Evolutionary conservation across 2,797 vertebrate genomes (phyloP).

Genomic region (Pangasius djambal): DNA sequence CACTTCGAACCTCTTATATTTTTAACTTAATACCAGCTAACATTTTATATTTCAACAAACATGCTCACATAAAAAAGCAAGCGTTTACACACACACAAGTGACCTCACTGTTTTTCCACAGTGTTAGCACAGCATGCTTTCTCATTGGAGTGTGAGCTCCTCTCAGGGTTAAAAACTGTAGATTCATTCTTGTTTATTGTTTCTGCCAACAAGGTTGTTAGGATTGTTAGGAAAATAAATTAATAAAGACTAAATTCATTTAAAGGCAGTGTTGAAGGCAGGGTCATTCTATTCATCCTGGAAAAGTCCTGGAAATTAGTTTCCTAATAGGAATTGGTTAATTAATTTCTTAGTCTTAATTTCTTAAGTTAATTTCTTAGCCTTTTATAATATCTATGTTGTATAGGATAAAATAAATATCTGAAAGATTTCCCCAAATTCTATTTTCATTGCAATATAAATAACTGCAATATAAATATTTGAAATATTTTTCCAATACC

Average conservation of each 20-base stretch:
- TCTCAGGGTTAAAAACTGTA: not conserved
- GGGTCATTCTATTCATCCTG: not conserved
- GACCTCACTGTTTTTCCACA: not conserved
- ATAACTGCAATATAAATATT: not conserved
- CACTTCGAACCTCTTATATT: not conserved
- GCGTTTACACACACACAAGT: not conserved
- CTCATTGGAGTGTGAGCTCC: not conserved
- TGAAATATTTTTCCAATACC: not conserved
- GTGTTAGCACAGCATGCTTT: not conserved
- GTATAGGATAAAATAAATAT: not conserved
- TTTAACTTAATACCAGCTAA: not conserved
- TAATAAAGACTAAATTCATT: not conserved
- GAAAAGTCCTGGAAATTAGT: not conserved
- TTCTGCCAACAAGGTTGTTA: not conserved
- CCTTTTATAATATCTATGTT: not conserved
- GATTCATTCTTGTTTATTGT: not conserved
- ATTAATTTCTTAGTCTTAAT: not conserved
- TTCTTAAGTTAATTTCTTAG: not conserved
- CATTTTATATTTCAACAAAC: not conserved
- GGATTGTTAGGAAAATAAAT: not conserved
- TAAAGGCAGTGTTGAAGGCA: not conserved
- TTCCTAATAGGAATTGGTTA: not conserved
- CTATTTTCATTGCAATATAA: not conserved
- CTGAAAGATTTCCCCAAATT: not conserved
- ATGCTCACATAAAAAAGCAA: not conserved